Conservation (phyloP, 2,797 vertebrate genomes). For the Pygocentrus nattereri region DNA sequence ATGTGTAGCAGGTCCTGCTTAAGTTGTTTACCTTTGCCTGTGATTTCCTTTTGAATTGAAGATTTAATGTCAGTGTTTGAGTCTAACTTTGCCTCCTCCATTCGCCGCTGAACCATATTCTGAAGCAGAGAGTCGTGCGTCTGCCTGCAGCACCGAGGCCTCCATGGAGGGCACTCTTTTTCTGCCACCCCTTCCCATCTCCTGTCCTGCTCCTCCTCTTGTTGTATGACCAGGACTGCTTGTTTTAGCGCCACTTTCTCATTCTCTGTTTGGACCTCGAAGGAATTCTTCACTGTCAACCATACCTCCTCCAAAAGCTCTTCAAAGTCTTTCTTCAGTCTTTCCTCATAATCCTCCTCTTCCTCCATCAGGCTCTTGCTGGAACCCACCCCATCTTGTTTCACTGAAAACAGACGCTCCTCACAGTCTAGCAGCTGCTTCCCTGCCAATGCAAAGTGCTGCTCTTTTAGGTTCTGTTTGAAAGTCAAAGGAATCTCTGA, state of each 20-base stretch:
- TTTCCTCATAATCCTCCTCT: slow-evolving; percentile 58
- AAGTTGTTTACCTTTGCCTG: slow-evolving; percentile 80
- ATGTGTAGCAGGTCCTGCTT: slow-evolving; percentile 84
- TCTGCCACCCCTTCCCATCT: slow-evolving; percentile 51
- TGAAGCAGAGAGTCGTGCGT: slow-evolving; percentile 76
- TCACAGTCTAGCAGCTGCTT: slow-evolving; percentile 80
- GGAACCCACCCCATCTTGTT: slow-evolving; percentile 30
- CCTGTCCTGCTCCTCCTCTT: slow-evolving; percentile 84
- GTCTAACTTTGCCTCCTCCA: slow-evolving; percentile 64
- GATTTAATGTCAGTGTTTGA: slow-evolving; percentile 58
- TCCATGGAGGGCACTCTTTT: slow-evolving; percentile 56
- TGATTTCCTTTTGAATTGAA: slow-evolving; percentile 70
- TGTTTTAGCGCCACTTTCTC: slow-evolving; percentile 72
- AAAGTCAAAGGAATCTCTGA: slow-evolving; percentile 60
- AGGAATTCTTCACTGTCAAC: slow-evolving; percentile 70
- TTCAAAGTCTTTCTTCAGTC: slow-evolving; percentile 68
- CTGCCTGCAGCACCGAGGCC: slow-evolving; percentile 77
- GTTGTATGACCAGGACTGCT: slow-evolving; percentile 79
- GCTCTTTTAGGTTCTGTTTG: slow-evolving; percentile 66
- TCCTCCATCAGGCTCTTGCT: slow-evolving; percentile 48
- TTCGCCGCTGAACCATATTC: slow-evolving; percentile 69
- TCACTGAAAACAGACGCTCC: slow-evolving; percentile 67
- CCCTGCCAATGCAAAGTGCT: slow-evolving; percentile 69
- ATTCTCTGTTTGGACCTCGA: slow-evolving; percentile 51
- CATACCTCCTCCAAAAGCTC: slow-evolving; percentile 72